phyloP scores from a whole-genome alignment of 2,113 vertebrate genomes.

The Neofelis nebulosa region DNA sequence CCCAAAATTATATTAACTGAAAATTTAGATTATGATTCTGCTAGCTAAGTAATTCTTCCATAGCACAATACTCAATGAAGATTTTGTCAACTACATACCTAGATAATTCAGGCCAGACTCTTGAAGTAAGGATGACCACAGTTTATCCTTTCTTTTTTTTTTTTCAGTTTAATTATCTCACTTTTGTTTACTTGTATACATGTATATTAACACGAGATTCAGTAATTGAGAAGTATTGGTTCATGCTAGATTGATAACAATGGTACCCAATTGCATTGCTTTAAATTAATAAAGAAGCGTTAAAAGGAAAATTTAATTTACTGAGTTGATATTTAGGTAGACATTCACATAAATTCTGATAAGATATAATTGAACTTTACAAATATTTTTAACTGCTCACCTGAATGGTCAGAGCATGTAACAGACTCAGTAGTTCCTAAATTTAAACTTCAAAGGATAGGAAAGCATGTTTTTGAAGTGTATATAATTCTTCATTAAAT shows the following conservation, averaged over 20 bases:
- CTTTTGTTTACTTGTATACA: neutral
- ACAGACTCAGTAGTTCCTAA: neutral
- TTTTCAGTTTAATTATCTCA: neutral
- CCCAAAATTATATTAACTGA: neutral
- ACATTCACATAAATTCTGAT: neutral
- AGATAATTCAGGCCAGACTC: neutral
- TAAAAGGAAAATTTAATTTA: neutral
- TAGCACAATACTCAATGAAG: neutral
- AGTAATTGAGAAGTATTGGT: neutral
- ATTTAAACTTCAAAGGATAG: neutral
- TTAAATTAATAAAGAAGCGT: neutral
- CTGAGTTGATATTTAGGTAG: constrained; percentile 2
- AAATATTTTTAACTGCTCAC: neutral
- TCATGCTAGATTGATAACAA: neutral
- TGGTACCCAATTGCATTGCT: neutral
- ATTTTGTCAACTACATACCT: neutral
- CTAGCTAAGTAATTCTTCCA: neutral
- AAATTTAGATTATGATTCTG: neutral
- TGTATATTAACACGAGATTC: neutral
- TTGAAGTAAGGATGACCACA: neutral
- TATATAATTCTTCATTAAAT: neutral
- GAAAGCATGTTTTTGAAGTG: neutral
- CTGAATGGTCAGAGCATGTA: neutral
- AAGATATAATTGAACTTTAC: neutral
- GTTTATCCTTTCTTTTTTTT: neutral